Conservation (phyloP, 64 coral and sea anemone genomes). For the Orbicella faveolata region DNA sequence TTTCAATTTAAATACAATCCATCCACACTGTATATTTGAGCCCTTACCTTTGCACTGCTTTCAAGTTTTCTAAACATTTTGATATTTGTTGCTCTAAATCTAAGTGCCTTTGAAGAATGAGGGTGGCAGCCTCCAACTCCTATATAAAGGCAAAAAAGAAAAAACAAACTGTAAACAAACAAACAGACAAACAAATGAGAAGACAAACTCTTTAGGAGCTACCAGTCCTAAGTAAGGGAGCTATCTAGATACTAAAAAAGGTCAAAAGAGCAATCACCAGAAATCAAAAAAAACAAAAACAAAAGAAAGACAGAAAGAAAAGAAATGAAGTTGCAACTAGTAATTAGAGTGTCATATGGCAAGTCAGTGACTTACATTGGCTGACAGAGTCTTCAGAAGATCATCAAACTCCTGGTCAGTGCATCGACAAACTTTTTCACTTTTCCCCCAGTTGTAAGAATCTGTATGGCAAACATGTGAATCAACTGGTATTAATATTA, state of each 20-base stretch:
- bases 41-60: slow-evolving; percentile 20
- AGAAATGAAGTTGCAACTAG: no score
- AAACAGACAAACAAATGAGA: no score
- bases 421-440: slow-evolving; percentile 15
- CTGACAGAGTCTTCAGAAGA: neutral
- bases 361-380: neutral
- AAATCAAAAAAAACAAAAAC: no score
- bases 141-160: neutral
- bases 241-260: no score
- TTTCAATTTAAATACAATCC: no score
- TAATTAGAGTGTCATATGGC: no score
- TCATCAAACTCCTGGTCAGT: slow-evolving; percentile 31
- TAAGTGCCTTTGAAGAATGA: slow-evolving; percentile 56
- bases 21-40: neutral
- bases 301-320: no score
- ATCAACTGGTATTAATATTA: neutral
- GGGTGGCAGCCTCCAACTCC: slow-evolving; percentile 43
- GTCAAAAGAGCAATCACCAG: no score
- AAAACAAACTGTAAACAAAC: neutral
- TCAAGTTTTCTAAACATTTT: slow-evolving; percentile 57
- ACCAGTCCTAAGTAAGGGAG: no score
- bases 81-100: slow-evolving; percentile 59
- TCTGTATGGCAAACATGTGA: neutral
- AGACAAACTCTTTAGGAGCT: no score
- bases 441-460: slow-evolving; percentile 11